Evolutionary conservation across 2,113 vertebrate genomes (phyloP).

Genomic region (Xiphophorus hellerii): DNA sequence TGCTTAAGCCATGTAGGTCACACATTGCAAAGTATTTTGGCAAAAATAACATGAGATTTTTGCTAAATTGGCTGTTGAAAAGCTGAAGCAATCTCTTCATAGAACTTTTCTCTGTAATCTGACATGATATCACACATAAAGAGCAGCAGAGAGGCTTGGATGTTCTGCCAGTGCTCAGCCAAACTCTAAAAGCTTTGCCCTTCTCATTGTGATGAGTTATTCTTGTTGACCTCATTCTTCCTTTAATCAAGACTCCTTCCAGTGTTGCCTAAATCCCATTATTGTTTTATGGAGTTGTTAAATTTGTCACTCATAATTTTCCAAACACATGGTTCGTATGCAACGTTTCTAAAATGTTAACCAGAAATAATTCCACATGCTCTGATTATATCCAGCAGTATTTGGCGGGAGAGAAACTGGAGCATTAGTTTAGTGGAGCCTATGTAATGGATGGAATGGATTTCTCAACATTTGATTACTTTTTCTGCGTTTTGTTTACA

Average conservation of each 20-base stretch:
- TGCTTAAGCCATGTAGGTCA: background rate
- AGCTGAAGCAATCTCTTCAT: background rate
- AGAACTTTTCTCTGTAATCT: background rate
- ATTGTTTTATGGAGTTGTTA: background rate
- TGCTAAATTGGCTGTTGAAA: background rate
- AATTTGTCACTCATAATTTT: background rate
- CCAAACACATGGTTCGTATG: background rate
- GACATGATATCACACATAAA: background rate
- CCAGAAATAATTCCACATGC: background rate
- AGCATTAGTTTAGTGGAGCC: too few species aligned
- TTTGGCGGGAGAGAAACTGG: background rate
- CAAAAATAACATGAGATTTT: background rate
- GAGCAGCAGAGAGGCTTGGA: background rate
- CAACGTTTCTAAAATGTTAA: background rate
- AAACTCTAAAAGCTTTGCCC: background rate
- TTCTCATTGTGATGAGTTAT: background rate
- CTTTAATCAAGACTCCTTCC: background rate
- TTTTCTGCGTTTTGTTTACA: too few species aligned
- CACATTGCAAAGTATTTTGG: background rate
- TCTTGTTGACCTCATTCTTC: background rate
- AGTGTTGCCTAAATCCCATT: background rate
- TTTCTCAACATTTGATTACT: too few species aligned
- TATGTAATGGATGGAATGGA: too few species aligned
- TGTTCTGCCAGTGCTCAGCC: background rate
- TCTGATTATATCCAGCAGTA: background rate